A percentile compares a stretch with the other conserved stretches of the same genome.
Evolutionary conservation across 2,113 vertebrate genomes (phyloP).

Genomic region (Tretioscincus oriximinensis): DNA sequence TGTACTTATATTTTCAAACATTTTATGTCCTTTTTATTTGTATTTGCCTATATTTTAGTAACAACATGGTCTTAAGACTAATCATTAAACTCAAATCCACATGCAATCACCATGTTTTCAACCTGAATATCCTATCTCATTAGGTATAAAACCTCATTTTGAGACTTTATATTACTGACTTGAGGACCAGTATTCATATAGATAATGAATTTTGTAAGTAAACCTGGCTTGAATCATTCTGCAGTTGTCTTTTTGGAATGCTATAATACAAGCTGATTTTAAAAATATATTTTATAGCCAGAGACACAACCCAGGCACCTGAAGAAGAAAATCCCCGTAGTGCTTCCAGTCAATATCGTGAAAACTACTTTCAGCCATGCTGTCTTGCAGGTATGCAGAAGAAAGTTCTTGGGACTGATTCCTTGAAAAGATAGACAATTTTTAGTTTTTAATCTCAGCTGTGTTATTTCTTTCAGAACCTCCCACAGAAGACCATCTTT

Average conservation of each 20-base stretch:
- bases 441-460: background rate
- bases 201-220: background rate
- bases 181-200: background rate
- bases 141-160: no score
- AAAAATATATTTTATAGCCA: constrained; percentile 64
- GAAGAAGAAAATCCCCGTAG: constrained; percentile 74
- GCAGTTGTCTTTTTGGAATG: background rate
- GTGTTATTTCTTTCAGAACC: constrained; percentile 79
- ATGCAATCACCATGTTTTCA: no score
- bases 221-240: background rate
- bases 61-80: no score
- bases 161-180: background rate
- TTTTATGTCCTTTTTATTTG: no score
- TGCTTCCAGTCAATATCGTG: constrained; percentile 83
- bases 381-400: constrained; percentile 82
- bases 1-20: no score
- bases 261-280: background rate
- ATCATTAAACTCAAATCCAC: no score
- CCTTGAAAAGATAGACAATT: background rate
- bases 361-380: constrained; percentile 87
- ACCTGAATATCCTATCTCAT: no score
- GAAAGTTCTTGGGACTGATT: background rate
- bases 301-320: constrained; percentile 70
- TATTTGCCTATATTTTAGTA: no score
- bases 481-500: constrained; percentile 93